A percentile compares a stretch with the other conserved stretches of the same genome.
Evolutionary conservation across 2,113 vertebrate species (phyloP).

Genomic region (Marcusenius ussheri): DNA sequence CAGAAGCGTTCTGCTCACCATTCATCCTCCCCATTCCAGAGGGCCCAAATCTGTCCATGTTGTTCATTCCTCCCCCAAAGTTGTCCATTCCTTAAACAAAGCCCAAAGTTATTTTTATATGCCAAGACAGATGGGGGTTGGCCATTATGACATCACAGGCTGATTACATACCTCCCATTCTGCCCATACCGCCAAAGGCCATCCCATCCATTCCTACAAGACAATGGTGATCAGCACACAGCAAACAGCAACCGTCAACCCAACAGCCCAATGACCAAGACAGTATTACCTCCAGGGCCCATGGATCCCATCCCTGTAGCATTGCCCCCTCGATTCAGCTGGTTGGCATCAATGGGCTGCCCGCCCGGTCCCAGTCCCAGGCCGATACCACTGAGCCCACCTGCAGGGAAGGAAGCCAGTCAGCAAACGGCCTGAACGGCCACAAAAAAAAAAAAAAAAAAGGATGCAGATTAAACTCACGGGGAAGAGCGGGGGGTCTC

Average conservation of each 20-base stretch:
- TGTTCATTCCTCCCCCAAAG: slow-evolving; percentile 74
- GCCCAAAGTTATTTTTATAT: not conserved
- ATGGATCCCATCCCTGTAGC: slow-evolving; percentile 75
- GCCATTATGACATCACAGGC: not conserved
- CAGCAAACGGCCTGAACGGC: not conserved
- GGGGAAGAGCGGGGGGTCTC: slow-evolving; percentile 79
- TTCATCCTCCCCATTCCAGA: slow-evolving; percentile 90
- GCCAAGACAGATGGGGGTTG: not conserved
- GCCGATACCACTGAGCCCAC: slow-evolving; percentile 91
- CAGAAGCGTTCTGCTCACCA: slow-evolving; percentile 56
- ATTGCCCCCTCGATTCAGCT: slow-evolving; percentile 74
- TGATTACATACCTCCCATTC: slow-evolving; percentile 81
- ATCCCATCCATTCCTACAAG: slow-evolving; percentile 85
- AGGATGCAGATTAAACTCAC: slow-evolving; percentile 59
- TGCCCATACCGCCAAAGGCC: slow-evolving; percentile 87
- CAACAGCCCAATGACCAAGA: not conserved
- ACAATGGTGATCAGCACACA: slow-evolving; percentile 28
- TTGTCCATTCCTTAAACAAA: slow-evolving; percentile 80
- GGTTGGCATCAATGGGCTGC: slow-evolving; percentile 87
- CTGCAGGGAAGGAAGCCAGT: slow-evolving; percentile 47
- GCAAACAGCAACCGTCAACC: not conserved
- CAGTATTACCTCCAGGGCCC: slow-evolving; percentile 77
- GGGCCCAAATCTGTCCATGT: slow-evolving; percentile 80
- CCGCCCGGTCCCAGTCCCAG: slow-evolving; percentile 93
- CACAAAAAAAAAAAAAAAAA: not conserved